Percentiles rank a stretch among this genome's conserved stretches.
These are phyloP conservation scores for Neogale vison DNA, from an alignment of 2,113 vertebrate genomes.

Conservation along the genomic window DNA sequence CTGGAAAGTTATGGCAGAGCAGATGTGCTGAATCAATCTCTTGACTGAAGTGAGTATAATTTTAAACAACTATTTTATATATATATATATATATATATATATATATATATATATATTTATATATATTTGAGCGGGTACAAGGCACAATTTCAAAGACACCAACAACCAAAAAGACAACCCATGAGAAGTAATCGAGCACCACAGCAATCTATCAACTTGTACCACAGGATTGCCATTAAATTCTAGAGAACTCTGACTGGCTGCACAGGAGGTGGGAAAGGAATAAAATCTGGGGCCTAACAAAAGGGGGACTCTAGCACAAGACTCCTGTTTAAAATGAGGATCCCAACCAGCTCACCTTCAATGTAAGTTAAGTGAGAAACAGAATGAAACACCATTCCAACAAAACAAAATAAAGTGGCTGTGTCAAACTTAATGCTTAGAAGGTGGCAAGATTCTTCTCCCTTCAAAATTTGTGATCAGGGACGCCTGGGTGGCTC, in stretches of 20 bases:
- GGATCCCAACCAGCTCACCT: background rate
- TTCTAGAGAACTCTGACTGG: background rate
- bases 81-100: background rate
- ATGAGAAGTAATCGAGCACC: no score
- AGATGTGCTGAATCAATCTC: background rate
- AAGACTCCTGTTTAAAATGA: background rate
- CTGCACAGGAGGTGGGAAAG: background rate
- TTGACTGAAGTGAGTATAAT: background rate
- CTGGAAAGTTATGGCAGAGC: background rate
- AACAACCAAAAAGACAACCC: no score
- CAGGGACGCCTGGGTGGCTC: no score
- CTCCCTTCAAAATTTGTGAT: background rate
- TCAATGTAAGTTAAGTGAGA: background rate
- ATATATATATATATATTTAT: background rate
- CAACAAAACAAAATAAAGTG: background rate
- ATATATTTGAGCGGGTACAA: background rate
- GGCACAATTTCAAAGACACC: background rate
- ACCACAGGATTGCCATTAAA: background rate
- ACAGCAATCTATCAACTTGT: no score
- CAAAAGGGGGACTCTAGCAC: background rate
- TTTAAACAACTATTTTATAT: background rate
- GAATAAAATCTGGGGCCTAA: background rate
- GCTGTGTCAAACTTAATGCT: background rate
- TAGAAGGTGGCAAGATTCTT: background rate
- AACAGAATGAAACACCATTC: background rate